A percentile compares a stretch with the other conserved stretches of the same genome.
These are phyloP conservation scores for Lochmaea capreae DNA, from an alignment of 2,888 invertebrate species.

Conservation along the genomic window DNA sequence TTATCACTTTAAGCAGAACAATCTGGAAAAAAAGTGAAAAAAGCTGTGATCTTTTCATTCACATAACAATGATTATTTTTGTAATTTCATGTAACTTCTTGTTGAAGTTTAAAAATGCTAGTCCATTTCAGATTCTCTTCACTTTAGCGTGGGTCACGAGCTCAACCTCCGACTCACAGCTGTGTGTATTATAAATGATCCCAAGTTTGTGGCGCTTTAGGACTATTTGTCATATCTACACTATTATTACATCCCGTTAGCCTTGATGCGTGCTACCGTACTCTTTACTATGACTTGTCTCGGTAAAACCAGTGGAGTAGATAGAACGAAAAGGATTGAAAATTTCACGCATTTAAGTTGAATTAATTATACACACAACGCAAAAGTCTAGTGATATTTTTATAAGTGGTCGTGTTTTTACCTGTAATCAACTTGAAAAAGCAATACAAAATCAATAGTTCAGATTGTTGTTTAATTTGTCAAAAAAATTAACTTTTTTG, in stretches of 20 bases:
- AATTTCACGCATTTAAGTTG: no score
- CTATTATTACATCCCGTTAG: conserved; percentile 63
- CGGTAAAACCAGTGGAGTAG: not conserved
- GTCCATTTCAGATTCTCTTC: conserved; percentile 16
- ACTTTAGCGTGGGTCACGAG: conserved; percentile 59
- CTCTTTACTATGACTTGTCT: conserved; percentile 2
- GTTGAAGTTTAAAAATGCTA: not conserved
- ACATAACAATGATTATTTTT: not conserved
- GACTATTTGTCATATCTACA: conserved; percentile 67
- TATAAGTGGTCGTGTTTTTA: no score
- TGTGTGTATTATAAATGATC: conserved; percentile 68
- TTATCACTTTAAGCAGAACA: no score
- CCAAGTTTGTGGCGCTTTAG: conserved; percentile 66
- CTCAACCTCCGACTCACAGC: conserved; percentile 62
- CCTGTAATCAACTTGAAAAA: no score
- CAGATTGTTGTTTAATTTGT: no score
- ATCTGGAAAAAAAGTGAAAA: not conserved
- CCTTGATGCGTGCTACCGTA: conserved; percentile 46
- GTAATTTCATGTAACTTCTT: conserved; percentile 15
- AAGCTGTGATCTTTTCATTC: not conserved
- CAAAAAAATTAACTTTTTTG: no score
- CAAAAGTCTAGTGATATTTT: no score
- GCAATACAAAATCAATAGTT: no score
- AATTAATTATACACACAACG: no score
- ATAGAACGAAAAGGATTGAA: not conserved